Evolutionary conservation across 2,113 vertebrate species (phyloP).

Genomic region (Protomyctophum bolini): DNA sequence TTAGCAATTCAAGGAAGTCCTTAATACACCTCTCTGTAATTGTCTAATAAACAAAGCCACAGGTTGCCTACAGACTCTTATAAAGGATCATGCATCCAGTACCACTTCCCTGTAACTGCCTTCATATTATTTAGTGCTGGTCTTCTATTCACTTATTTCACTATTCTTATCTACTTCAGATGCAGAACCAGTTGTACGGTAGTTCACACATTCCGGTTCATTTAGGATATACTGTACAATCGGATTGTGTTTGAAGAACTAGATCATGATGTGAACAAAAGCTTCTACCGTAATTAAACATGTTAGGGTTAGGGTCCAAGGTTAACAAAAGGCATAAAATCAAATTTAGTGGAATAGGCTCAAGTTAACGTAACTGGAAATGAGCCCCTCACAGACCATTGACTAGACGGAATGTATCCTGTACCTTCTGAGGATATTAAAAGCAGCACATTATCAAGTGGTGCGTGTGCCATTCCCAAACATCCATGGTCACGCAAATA

Average conservation of each 20-base stretch:
- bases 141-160: no score
- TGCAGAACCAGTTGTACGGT: neutral
- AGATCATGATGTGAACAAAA: conserved; percentile 29
- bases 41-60: conserved; percentile 14
- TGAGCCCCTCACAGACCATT: conserved; percentile 67
- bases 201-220: conserved; percentile 11
- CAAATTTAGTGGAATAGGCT: conserved; percentile 7
- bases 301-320: conserved; percentile 39
- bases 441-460: conserved; percentile 67
- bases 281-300: neutral
- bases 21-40: conserved; percentile 14
- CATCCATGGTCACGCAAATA: conserved; percentile 53
- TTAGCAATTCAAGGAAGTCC: conserved; percentile 13
- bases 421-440: conserved; percentile 73
- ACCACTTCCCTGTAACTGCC: no score
- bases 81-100: no score
- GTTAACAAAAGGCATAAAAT: neutral
- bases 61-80: neutral
- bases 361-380: conserved; percentile 60
- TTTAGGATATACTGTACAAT: conserved; percentile 23
- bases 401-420: conserved; percentile 72
- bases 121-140: no score
- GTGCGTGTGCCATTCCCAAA: conserved; percentile 58
- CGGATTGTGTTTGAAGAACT: conserved; percentile 17
- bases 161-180: neutral